Evolutionary conservation across 2,797 vertebrate genomes (phyloP), one percentile per base, ranked within the genome.

Genomic region (Clarias laeviceps): DNA sequence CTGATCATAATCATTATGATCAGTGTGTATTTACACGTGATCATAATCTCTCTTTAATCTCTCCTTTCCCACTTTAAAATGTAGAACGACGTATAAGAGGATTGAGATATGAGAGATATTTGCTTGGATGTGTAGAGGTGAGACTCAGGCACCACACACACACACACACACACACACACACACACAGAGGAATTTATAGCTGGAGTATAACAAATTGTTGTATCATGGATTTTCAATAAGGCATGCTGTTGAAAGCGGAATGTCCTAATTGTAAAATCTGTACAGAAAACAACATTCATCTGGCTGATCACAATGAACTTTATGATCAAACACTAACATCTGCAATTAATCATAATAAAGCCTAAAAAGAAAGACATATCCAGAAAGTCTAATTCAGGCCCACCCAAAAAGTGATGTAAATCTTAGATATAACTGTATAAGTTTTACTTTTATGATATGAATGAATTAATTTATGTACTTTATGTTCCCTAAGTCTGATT

Each of bases 131-230:
- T 77, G 17, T 56, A 74, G 72, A 56, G 3, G 24, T 56, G 24
- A 56, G n/a, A 74, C n/a, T 74, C 69, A 18, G 72, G 72, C 15
- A 54, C 24, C 70, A 77, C 29, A 76, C 27, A 76, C 45, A 56
- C 45, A 59, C 29, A 59, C 56, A 61, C 74, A 74, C 45, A 56
- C 72, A 56, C 27, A 57, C 15, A 54, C 70, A 76, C 8, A 77
- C 11, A 7, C 17, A 5, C 37, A 20, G 3, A 5, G n/a, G 22
- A 24, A 62, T 32, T 57, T 77, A 79, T 62, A 6, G 1, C 57
- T 79, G 5, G 34, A 6, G 5, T 78, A 61, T 78, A 37, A 61
- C 12, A 37, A 78, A 78, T 40, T 4, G n/a, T 17, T 17, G 22
- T 62, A n/a, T 8, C 32, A 62, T 62, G 62, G 57, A 62, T 79